Percentiles rank a stretch among this genome's conserved stretches.
phyloP scores from a whole-genome alignment of 2,888 invertebrate species.

The Dasypogon diadema region DNA sequence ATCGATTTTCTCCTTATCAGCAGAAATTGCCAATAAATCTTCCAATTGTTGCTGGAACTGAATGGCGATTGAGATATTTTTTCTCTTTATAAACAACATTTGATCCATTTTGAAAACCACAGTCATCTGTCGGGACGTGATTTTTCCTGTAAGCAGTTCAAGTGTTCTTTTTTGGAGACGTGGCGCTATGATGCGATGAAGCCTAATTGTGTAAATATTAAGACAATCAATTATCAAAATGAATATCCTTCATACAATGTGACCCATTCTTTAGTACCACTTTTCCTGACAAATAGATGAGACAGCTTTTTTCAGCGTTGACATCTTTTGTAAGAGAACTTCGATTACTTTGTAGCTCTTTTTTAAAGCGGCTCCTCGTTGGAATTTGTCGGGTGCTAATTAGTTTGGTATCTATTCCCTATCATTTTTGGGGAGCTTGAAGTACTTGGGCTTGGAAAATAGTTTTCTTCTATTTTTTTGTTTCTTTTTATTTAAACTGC shows the following conservation, averaged over 20 bases:
- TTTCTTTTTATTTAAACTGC: too few species aligned
- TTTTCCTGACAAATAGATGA: slow-evolving; percentile 30
- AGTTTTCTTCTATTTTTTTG: too few species aligned
- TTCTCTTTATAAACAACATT: slow-evolving; percentile 38
- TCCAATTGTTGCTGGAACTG: slow-evolving; percentile 37
- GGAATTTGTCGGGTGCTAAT: too few species aligned
- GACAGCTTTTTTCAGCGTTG: slow-evolving; percentile 27
- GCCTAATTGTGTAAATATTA: slow-evolving; percentile 38
- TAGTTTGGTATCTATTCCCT: too few species aligned
- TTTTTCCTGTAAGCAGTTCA: not conserved
- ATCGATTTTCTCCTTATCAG: slow-evolving; percentile 49
- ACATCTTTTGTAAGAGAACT: not conserved
- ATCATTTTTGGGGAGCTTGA: too few species aligned
- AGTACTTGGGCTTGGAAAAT: too few species aligned
- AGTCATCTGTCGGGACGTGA: slow-evolving; percentile 43
- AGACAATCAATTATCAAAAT: slow-evolving; percentile 41
- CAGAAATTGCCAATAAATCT: slow-evolving; percentile 44
- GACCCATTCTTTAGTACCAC: slow-evolving; percentile 1
- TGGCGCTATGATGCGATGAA: slow-evolving; percentile 40
- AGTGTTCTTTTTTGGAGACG: slow-evolving; percentile 40
- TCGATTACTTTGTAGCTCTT: not conserved
- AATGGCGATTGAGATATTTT: slow-evolving; percentile 36
- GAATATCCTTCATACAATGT: slow-evolving; percentile 30
- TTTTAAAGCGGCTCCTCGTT: too few species aligned
- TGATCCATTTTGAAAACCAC: slow-evolving; percentile 45